Evolutionary conservation across 1,140 invertebrate genomes (phyloP).

Genomic region (Sinonovacula constricta): DNA sequence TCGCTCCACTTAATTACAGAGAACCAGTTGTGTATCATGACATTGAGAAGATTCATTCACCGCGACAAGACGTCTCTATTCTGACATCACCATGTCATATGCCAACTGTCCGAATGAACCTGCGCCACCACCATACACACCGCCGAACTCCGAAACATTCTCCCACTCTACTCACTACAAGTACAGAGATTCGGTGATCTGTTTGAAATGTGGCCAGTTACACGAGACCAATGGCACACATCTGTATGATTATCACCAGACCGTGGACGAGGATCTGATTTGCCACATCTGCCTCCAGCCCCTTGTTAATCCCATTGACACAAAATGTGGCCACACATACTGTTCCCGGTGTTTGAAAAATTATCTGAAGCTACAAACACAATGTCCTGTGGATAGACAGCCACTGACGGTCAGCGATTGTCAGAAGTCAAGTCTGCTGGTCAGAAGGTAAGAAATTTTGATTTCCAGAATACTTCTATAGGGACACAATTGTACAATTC

Average conservation of each 20-base stretch:
- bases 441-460: constrained; percentile 78
- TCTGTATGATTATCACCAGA: constrained; percentile 80
- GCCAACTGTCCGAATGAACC: constrained; percentile 32
- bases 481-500: too few relatives aligned
- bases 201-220: constrained; percentile 79
- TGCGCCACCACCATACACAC: constrained; percentile 39
- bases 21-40: too few relatives aligned
- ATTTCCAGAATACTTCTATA: too few relatives aligned
- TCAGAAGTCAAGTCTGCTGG: constrained; percentile 76
- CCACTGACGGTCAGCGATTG: constrained; percentile 71
- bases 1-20: too few relatives aligned
- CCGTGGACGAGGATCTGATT: constrained; percentile 81
- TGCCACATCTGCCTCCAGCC: constrained; percentile 81
- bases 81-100: too few relatives aligned
- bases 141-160: constrained; percentile 36
- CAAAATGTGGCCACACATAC: constrained; percentile 81
- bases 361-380: constrained; percentile 77
- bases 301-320: constrained; percentile 78
- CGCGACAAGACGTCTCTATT: too few relatives aligned
- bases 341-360: constrained; percentile 78
- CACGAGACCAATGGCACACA: constrained; percentile 79
- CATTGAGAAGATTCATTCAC: too few relatives aligned
- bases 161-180: constrained; percentile 37
- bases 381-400: constrained; percentile 76
- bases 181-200: constrained; percentile 60